These are phyloP conservation scores for Melangyna quadrimaculata DNA, from an alignment of 2,888 invertebrate genomes.

Conservation along the genomic window DNA sequence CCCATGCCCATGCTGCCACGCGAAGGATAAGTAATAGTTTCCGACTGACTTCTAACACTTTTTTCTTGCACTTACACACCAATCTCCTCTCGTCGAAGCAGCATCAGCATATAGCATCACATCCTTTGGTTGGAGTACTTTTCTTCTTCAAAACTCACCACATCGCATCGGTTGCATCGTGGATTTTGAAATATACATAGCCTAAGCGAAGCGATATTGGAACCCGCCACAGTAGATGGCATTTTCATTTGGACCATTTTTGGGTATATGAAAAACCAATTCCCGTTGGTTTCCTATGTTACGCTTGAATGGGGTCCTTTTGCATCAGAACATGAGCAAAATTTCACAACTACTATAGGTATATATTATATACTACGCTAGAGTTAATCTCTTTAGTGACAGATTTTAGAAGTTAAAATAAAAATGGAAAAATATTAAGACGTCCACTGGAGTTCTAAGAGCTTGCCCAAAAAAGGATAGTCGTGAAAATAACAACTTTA, in stretches of 20 bases:
- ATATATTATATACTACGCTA: neutral
- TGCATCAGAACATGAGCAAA: slow-evolving; percentile 10
- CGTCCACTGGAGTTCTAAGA: neutral
- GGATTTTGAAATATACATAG: slow-evolving; percentile 19
- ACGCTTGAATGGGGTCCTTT: slow-evolving; percentile 45
- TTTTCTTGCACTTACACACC: slow-evolving; percentile 6
- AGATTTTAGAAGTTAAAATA: slow-evolving; percentile 27
- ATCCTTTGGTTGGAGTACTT: slow-evolving; percentile 15
- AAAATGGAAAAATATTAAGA: neutral
- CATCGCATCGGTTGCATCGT: slow-evolving; percentile 25
- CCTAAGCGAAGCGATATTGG: slow-evolving; percentile 59
- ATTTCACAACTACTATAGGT: slow-evolving; percentile 44
- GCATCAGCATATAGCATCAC: slow-evolving; percentile 7
- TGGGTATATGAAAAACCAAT: neutral
- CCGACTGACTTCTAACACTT: slow-evolving; percentile 38
- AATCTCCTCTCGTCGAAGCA: neutral
- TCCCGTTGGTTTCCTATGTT: slow-evolving; percentile 39
- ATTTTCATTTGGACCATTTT: slow-evolving; percentile 33
- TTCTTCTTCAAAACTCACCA: neutral
- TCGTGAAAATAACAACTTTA: no score
- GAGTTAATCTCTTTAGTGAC: slow-evolving; percentile 66
- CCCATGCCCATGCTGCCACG: neutral
- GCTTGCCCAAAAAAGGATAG: neutral
- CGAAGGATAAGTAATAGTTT: slow-evolving; percentile 68
- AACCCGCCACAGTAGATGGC: slow-evolving; percentile 32